Conservation (phyloP, 1,140 invertebrate species). For the Drosophila ercepeae region DNA sequence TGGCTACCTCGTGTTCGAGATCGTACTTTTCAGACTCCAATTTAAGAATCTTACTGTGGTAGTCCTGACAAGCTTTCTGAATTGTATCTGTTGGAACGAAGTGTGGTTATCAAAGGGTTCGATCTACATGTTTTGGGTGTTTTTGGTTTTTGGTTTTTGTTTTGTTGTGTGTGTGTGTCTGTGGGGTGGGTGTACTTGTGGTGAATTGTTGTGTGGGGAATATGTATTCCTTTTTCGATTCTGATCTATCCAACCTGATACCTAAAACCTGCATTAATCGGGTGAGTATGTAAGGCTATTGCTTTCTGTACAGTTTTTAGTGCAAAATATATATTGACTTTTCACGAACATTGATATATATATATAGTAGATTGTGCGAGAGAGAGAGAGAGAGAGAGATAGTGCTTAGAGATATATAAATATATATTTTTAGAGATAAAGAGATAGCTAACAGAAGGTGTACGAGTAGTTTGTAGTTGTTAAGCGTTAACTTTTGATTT, state of each 20-base stretch:
- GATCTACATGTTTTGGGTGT: conserved; percentile 16
- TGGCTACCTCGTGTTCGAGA: conserved; percentile 96
- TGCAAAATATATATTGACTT: conserved; percentile 36
- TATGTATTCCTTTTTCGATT: not conserved
- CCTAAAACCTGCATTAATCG: conserved; percentile 29
- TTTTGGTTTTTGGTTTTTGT: conserved; percentile 6
- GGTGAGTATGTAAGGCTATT: conserved; percentile 34
- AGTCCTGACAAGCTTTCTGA: conserved; percentile 93
- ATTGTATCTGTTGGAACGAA: conserved; percentile 87
- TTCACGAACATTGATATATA: conserved; percentile 34
- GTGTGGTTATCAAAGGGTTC: conserved; percentile 37
- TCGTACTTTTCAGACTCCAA: conserved; percentile 98
- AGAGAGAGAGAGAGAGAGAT: conserved; percentile 20
- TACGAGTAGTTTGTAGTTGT: conserved; percentile 53
- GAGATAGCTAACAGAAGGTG: conserved; percentile 68
- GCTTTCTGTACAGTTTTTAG: conserved; percentile 53
- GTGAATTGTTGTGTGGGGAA: conserved; percentile 16
- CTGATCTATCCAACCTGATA: conserved; percentile 9
- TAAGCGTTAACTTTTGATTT: conserved; percentile 71
- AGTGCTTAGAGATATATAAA: conserved; percentile 23
- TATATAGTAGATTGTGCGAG: conserved; percentile 27
- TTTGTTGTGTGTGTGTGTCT: conserved; percentile 7
- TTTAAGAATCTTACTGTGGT: conserved; percentile 93
- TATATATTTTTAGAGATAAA: conserved; percentile 17
- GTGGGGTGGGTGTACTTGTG: conserved; percentile 5